Evolutionary conservation across 2,113 vertebrate genomes (phyloP).

Genomic region (Alectura lathami): DNA sequence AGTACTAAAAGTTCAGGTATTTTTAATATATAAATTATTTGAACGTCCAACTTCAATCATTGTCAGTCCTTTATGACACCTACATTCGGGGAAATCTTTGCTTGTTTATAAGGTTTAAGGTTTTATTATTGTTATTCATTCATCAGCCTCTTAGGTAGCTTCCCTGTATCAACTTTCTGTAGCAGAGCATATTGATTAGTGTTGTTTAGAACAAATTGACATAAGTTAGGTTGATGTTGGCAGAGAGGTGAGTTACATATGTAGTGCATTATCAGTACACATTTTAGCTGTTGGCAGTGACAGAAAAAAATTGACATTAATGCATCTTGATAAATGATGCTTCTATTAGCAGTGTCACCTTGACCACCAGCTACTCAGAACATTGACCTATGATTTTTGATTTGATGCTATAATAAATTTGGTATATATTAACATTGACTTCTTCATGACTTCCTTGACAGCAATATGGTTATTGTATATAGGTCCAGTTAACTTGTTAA

Average conservation of each 20-base stretch:
- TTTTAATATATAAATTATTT: background rate
- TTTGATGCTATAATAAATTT: slow-evolving; percentile 44
- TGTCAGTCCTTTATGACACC: background rate
- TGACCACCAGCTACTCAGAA: slow-evolving; percentile 34
- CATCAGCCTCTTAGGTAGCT: background rate
- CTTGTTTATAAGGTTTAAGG: background rate
- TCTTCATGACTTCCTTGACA: background rate
- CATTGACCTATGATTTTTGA: background rate
- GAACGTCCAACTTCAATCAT: background rate
- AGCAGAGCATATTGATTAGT: slow-evolving; percentile 18
- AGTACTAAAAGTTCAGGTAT: background rate
- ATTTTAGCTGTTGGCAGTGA: slow-evolving; percentile 22
- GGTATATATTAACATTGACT: background rate
- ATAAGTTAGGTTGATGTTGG: slow-evolving; percentile 21
- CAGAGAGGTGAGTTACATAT: background rate
- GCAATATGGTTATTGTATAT: background rate
- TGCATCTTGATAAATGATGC: slow-evolving; percentile 6
- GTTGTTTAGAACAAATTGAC: slow-evolving; percentile 44
- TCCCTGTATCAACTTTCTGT: background rate
- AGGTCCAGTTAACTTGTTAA: background rate
- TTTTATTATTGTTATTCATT: background rate
- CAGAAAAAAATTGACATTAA: slow-evolving; percentile 37
- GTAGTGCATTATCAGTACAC: slow-evolving; percentile 22
- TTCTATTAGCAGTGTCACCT: slow-evolving; percentile 28
- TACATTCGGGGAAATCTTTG: background rate